phyloP scores from a whole-genome alignment of 2,888 invertebrate genomes.

The Scaptomyza cyrtandrae region DNA sequence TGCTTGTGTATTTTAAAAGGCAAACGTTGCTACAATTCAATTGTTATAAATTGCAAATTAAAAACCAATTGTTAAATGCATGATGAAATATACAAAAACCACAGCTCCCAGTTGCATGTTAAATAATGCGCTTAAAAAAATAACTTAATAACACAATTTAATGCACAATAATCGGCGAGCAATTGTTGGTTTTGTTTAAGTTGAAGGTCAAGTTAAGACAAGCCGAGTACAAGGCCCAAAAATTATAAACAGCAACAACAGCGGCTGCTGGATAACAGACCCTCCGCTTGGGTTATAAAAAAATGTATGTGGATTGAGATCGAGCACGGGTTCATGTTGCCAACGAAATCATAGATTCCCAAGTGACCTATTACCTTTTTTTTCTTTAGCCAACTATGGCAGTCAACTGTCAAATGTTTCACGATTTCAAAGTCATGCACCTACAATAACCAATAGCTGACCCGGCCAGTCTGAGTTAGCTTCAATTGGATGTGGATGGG shows the following conservation, averaged over 20 bases:
- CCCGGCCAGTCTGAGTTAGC: slow-evolving; percentile 15
- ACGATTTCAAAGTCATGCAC: slow-evolving; percentile 72
- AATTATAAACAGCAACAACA: slow-evolving; percentile 11
- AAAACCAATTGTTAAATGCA: slow-evolving; percentile 47
- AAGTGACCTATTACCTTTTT: slow-evolving; percentile 64
- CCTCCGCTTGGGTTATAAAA: slow-evolving; percentile 38
- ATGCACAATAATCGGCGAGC: slow-evolving; percentile 14
- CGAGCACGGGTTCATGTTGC: slow-evolving; percentile 34
- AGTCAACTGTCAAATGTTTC: slow-evolving; percentile 72
- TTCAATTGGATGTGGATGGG: slow-evolving; percentile 8
- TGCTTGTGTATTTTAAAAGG: neutral
- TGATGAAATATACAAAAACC: slow-evolving; percentile 1
- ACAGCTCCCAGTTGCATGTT: slow-evolving; percentile 3
- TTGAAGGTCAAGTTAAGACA: slow-evolving; percentile 22
- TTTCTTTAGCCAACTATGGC: slow-evolving; percentile 56
- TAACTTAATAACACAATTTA: slow-evolving; percentile 21
- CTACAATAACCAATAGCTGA: slow-evolving; percentile 42
- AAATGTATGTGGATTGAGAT: slow-evolving; percentile 36
- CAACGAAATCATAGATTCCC: slow-evolving; percentile 50
- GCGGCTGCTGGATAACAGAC: slow-evolving; percentile 4
- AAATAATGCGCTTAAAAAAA: slow-evolving; percentile 22
- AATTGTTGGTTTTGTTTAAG: slow-evolving; percentile 15
- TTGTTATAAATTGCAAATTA: slow-evolving; percentile 49
- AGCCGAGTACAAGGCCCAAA: slow-evolving; percentile 7
- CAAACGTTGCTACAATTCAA: slow-evolving; percentile 12